Conservation (phyloP, 2,797 vertebrate genomes). For the Melanotaenia maccullochi region DNA sequence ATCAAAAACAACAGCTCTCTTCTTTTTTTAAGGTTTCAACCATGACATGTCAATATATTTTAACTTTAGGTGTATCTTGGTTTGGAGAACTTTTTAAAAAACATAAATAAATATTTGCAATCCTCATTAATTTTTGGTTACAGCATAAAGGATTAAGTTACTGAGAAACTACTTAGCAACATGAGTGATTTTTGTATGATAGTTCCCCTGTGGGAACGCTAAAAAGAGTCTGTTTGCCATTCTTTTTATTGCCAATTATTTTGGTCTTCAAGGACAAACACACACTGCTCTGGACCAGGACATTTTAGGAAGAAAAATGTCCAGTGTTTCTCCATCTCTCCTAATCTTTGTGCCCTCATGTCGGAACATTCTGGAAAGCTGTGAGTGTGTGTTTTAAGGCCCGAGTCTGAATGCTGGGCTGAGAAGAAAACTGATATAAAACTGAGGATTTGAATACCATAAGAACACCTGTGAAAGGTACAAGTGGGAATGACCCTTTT, state of each 20-base stretch:
- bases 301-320: constrained; percentile 79
- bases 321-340: constrained; percentile 16
- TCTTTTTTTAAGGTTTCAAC: neutral
- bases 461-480: constrained; percentile 17
- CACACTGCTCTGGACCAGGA: constrained; percentile 33
- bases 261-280: constrained; percentile 54
- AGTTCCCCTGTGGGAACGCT: constrained; percentile 20
- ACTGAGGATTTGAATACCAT: neutral
- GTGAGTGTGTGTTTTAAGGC: constrained; percentile 36
- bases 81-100: constrained; percentile 3
- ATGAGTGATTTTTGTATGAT: constrained; percentile 25
- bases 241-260: constrained; percentile 49
- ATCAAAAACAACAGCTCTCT: neutral
- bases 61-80: neutral
- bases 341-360: constrained; percentile 34
- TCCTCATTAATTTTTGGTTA: neutral
- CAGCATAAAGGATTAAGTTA: constrained; percentile 7
- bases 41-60: neutral
- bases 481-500: constrained; percentile 14
- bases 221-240: constrained; percentile 27
- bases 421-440: constrained; percentile 41
- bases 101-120: neutral
- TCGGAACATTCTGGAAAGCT: constrained; percentile 47
- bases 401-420: constrained; percentile 17
- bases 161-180: constrained; percentile 9